Percentiles rank a stretch among this genome's conserved stretches.
These are phyloP conservation scores for Erebia epiphron DNA, from an alignment of 2,888 invertebrate genomes.

Conservation along the genomic window DNA sequence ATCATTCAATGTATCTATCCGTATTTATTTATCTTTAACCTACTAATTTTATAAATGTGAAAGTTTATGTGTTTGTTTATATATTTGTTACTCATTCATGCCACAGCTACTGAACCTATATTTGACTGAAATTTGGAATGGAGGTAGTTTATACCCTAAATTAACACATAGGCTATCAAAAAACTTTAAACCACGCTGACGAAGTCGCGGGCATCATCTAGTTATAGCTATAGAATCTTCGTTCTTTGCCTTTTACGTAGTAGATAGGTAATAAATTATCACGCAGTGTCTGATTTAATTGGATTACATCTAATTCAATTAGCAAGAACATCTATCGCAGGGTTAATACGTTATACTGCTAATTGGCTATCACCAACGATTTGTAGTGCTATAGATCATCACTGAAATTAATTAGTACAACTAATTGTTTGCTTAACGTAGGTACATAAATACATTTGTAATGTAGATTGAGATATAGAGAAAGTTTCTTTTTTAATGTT, in stretches of 20 bases:
- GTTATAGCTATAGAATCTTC: not conserved
- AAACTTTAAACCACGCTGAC: too few species aligned
- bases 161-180: too few species aligned
- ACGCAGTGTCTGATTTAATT: not conserved
- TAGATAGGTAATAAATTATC: not conserved
- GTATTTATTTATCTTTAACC: too few species aligned
- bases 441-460: not conserved
- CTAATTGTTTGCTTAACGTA: not conserved
- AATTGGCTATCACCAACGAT: conserved; percentile 33
- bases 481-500: too few species aligned
- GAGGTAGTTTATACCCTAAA: too few species aligned
- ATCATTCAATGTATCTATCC: too few species aligned
- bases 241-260: not conserved
- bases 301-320: conserved; percentile 29
- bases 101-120: too few species aligned
- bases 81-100: too few species aligned
- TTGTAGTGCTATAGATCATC: conserved; percentile 26
- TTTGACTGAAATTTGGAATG: too few species aligned
- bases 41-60: too few species aligned
- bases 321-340: conserved; percentile 26
- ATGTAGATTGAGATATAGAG: too few species aligned
- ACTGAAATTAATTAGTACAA: conserved; percentile 28
- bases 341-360: conserved; percentile 20
- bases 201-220: not conserved
- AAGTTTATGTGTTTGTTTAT: too few species aligned